Base-by-base conservation (phyloP, 30 jellyfish, hydroid and myxozoan species). In the Cassiopea xamachana region DNA sequence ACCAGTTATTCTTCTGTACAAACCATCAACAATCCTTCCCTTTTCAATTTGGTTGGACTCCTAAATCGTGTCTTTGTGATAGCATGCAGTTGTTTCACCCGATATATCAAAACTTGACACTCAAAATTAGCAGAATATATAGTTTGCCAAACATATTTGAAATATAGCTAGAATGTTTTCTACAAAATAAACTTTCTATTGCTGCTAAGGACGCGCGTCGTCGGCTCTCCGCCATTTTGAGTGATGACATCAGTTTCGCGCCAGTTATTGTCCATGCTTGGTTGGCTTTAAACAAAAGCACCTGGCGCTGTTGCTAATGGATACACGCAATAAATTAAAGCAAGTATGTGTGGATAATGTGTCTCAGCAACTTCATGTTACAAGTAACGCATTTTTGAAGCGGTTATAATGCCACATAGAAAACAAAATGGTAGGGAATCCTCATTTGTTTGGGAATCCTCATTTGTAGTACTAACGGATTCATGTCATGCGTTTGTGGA, bases 221-320 rank as follows among this genome's bases (percentile, higher is more conserved):
- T 73, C 8, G 47, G 50, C 87, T 46, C 49, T 74, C 73, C 69
- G 90, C 90, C 90, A 82, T 82, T 82, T 62, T 82, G 80, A 79
- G 43, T 64, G 82, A 51, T 82, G 90, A 82, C 82, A 70, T 67
- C 82, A 82, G 87, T 69, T 60, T 81, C 90, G 90, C 90, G 90
- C 81, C 90, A 81, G 64, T 82, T 82, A 39, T 48, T 68, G 19
- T 46, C 45, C 80, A 8, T 75, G 90, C 82, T 48, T 82, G 73
- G 55, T 7, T 68, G 90, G 47, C 10, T 48, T 27, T 3, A 27
- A 39, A 64, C 90, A 82, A 82, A 27, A 39, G 44, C 60, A 82
- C 90, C 90, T 68, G 90, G 47, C 90, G 68, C 39, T 7, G 90
- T 82, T 82, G 83, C 90, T 67, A 82, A 2, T 69, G 73, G 90